These are phyloP conservation scores for Pachypeltis micranthus DNA, from an alignment of 1,140 invertebrate species.

Conservation along the genomic window DNA sequence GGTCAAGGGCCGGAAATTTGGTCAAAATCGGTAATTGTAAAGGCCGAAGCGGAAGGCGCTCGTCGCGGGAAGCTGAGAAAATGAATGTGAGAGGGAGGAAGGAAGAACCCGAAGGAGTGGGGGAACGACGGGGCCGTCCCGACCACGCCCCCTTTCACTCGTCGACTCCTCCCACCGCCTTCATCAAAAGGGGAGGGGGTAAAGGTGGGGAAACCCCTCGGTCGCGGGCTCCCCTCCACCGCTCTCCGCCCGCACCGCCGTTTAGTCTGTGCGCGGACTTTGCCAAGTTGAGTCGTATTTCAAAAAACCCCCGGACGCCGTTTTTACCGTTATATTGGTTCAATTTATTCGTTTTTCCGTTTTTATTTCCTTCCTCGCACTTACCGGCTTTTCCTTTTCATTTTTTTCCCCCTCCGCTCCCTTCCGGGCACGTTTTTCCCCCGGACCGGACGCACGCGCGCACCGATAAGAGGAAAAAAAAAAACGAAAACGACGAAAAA, in stretches of 20 bases:
- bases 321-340: not conserved
- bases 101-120: no score
- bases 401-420: not conserved
- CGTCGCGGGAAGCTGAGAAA: no score
- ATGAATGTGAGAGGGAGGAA: no score
- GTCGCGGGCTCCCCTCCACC: constrained; percentile 1
- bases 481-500: no score
- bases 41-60: no score
- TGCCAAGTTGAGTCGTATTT: constrained; percentile 11
- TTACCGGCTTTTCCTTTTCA: not conserved
- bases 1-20: no score
- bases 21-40: no score
- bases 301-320: not conserved
- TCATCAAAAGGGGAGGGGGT: not conserved
- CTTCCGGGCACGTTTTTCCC: not conserved
- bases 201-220: not conserved
- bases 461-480: no score
- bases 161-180: not conserved
- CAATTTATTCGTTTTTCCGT: not conserved
- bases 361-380: not conserved
- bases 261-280: constrained; percentile 5
- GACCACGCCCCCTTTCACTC: not conserved
- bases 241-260: not conserved
- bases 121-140: no score
- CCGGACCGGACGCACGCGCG: not conserved